phyloP scores from a whole-genome alignment of 2,888 invertebrate genomes.

The Gari tellinella region DNA sequence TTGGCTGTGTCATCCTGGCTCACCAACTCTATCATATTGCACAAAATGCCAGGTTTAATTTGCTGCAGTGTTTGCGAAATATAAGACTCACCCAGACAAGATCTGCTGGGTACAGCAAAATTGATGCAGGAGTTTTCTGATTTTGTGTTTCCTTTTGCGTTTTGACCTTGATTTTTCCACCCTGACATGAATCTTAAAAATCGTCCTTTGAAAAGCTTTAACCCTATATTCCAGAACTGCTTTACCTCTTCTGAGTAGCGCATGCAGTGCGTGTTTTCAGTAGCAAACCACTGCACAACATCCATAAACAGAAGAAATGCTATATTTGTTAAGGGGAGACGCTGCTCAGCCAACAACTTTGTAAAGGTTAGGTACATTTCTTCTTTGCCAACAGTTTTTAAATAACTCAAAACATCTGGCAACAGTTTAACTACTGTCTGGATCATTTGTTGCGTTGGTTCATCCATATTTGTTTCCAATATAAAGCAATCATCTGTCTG shows the following conservation, averaged over 20 bases:
- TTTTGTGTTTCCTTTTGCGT: too few species aligned
- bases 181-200: conserved; percentile 1
- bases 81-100: too few species aligned
- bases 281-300: background rate
- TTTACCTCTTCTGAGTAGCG: too few species aligned
- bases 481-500: too few species aligned
- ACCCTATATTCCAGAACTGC: conserved; percentile 1
- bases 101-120: background rate
- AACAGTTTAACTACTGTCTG: too few species aligned
- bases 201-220: background rate
- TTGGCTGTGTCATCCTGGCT: background rate
- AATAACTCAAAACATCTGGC: background rate
- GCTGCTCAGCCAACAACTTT: background rate
- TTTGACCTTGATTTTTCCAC: too few species aligned
- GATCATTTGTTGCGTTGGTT: too few species aligned
- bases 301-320: background rate
- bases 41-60: conserved; percentile 5
- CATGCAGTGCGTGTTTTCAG: background rate
- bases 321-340: background rate
- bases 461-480: too few species aligned
- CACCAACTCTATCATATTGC: conserved; percentile 4
- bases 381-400: background rate
- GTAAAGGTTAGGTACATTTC: too few species aligned
- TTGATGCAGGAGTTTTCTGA: background rate
- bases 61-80: too few species aligned